Percentiles rank a stretch among this genome's conserved stretches.
Conservation (phyloP, 35 echinoderm and acorn worm genomes). For the Apostichopus parvimensis region DNA sequence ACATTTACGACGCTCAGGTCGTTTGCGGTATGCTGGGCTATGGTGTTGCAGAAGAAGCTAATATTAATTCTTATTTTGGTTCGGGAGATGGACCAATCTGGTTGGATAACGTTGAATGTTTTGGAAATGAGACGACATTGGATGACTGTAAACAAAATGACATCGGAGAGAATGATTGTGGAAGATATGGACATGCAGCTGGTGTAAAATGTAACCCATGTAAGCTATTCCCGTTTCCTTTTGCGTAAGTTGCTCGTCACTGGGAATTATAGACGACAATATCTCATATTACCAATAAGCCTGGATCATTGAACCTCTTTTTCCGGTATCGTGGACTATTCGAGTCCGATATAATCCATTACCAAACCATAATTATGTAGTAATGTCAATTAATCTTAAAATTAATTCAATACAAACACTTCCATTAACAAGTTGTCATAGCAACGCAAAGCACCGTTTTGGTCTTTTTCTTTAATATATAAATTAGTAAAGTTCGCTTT, state of each 20-base stretch:
- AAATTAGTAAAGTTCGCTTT: no score
- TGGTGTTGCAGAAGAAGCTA: background rate
- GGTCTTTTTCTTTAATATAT: no score
- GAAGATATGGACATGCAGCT: background rate
- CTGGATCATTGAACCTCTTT: no score
- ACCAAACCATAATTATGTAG: no score
- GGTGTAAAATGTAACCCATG: slow-evolving; percentile 17
- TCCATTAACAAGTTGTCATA: no score
- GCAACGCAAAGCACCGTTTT: no score
- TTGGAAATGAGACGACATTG: slow-evolving; percentile 15
- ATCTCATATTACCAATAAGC: no score
- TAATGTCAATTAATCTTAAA: no score
- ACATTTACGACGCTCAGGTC: slow-evolving; percentile 50
- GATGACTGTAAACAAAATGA: background rate
- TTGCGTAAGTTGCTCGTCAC: background rate
- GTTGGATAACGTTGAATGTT: slow-evolving; percentile 13
- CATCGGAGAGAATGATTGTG: background rate
- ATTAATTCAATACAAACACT: no score
- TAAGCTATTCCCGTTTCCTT: background rate
- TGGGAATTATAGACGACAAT: no score
- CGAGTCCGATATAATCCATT: no score
- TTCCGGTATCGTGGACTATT: no score
- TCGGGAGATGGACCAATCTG: background rate
- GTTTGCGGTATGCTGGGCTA: slow-evolving; percentile 47
- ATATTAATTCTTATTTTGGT: background rate